These are phyloP conservation scores for Balearica regulorum DNA, from an alignment of 2,797 vertebrate species.

Conservation along the genomic window DNA sequence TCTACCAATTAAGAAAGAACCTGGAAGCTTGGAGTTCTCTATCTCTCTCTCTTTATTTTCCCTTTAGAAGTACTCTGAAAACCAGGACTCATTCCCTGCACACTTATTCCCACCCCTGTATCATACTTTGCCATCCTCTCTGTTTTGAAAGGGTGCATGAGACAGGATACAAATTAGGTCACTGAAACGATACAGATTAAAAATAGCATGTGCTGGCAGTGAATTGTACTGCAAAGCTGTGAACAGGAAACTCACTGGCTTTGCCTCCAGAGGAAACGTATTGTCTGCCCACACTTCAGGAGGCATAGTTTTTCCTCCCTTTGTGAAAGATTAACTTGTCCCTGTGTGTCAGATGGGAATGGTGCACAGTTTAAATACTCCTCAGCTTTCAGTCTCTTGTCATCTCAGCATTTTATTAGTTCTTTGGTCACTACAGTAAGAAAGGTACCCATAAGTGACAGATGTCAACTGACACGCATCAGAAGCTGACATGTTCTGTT, in stretches of 20 bases:
- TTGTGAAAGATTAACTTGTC: neutral
- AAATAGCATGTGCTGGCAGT: neutral
- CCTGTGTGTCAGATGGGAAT: neutral
- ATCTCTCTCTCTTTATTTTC: neutral
- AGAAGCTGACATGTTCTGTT: neutral
- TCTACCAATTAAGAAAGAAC: neutral
- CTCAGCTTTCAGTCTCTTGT: neutral
- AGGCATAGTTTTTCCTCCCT: neutral
- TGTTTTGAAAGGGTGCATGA: neutral
- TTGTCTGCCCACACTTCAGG: slow-evolving; percentile 8
- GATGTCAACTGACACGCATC: neutral
- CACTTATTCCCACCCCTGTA: neutral
- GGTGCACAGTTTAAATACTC: neutral
- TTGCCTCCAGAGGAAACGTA: slow-evolving; percentile 2
- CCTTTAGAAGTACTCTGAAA: neutral
- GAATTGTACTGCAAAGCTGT: neutral
- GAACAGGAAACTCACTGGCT: neutral
- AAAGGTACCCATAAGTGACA: neutral
- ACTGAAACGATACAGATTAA: slow-evolving; percentile 7
- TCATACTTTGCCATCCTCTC: neutral
- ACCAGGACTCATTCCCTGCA: neutral
- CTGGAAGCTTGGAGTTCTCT: neutral
- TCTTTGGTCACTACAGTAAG: neutral
- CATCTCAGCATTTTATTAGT: neutral
- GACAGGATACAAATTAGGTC: slow-evolving; percentile 31